Base-by-base conservation (phyloP, 1,140 invertebrate species). In the Neomicropteryx cornuta region DNA sequence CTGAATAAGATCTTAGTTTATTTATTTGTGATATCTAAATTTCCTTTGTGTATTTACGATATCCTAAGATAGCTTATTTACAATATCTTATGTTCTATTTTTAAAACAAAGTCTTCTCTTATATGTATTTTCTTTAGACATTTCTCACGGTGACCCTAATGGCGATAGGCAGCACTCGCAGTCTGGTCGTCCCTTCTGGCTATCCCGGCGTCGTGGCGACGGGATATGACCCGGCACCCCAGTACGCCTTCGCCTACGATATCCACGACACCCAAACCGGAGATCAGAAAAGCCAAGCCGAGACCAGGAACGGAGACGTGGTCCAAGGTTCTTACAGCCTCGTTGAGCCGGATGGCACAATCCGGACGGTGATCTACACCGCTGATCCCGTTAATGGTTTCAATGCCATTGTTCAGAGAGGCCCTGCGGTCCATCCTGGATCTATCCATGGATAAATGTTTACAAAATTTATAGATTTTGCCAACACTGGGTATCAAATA, bases 191-290 rank as follows among this genome's bases (percentile, higher is more conserved):
- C 38, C 45, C 47, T n/a, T 52, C 50, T 32, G 50, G 53, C 2
- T 20, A 38, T 38, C 40, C 59, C 40, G 47, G 64, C 11, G 60
- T 62, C 38, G 46, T 55, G 5, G 46, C 53, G 30, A 61, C 57
- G 1, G 61, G 62, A 32, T 66, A 62, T 39, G 62, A 70, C 49
- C 58, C 67, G 3, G 58, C 62, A 52, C 67, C 67, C 1, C 65
- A 70, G 36, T 71, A 70, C 39, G 61, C 59, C 19, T 70, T 65
- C 32, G 58, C 61, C 33, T 71, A 71, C 41, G 66, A 60, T 39
- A 60, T 72, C 1, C 58, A 67, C 47, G 69, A 71, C 48, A 56
- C 57, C 13, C 44, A 62, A 39, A 73, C 60, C 42, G 66, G 72
- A 5, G 68, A 71, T 44, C 59, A 54, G 52, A 70, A 71, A 53